Base-by-base conservation (phyloP, 2,797 vertebrate genomes). In the Chelon labrosus region DNA sequence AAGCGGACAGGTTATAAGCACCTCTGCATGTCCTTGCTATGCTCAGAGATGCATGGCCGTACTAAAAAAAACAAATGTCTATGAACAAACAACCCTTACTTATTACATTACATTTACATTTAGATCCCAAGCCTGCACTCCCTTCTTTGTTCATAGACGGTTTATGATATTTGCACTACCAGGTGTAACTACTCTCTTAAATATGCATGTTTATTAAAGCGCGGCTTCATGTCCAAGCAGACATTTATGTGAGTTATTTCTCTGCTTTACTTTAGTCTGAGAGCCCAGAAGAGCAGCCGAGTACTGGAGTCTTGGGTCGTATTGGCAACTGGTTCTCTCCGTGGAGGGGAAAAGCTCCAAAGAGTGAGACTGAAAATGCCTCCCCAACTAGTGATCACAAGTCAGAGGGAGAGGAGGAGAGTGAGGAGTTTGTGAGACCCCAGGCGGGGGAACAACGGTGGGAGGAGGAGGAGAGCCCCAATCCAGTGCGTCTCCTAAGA, bases 311-410 rank as follows among this genome's bases (percentile, higher is more conserved):
- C 71, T 84, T 94, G 67, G 91, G 92, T 2, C 92, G 93, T 11
- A 92, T 95, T 1, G 92, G 93, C 67, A 94, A 87, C 85, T 94
- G 93, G 93, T 57, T 95, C 6, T 93, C 90, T 57, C 92, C 92
- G 0, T 93, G 92, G 86, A 92, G 46, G 66, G 87, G 67, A 74
- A 90, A 73, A 52, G 68, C 63, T 81, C 82, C 86, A 1, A 83
- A 41, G 9, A 78, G 54, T 65, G 44, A 75, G 0, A 22, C 44
- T 56, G 92, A 90, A 76, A 87, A 83, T 88, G 83, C 27, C 47
- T 77, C 78, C 22, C 55, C 77, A 5, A 59, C 42, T 7, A 19
- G 37, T 22, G 80, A 81, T 39, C 17, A 38, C 22, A 50, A 70
- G 31, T 59, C 70, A 64, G 82, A 77, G 38, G 79, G 55, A 53